Base-by-base conservation (phyloP, 1,140 invertebrate genomes). In the Heliconius hewitsoni region DNA sequence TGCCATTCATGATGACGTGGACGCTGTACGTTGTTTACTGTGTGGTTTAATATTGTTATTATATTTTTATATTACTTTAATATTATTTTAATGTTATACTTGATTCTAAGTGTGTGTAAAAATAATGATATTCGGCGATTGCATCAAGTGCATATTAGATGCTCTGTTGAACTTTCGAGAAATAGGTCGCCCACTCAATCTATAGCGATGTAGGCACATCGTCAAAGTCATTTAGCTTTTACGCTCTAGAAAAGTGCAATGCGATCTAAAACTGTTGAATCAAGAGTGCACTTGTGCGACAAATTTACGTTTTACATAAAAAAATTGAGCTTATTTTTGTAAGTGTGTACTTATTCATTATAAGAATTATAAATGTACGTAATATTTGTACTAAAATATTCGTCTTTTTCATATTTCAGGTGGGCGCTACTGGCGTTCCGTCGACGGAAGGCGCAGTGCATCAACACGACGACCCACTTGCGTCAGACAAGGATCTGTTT, bases 401-500 rank as follows among this genome's bases (percentile, higher is more conserved):
- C 1, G 13, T 66, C 11, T 13, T 30, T 66, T 30, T 66, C 23
- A 9, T 30, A 84, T 93, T 94, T 71, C 91, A 94, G 91, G 90
- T 91, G 86, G 86, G 83, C 75, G 89, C 84, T 81, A 85, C 82
- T 81, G 85, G 84, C 78, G 85, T 87, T 71, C 81, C 86, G 73
- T 82, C 89, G 73, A 89, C 90, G 81, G 86, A 89, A 81, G 83
- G 87, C 74, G 77, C 85, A 82, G 81, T 84, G n/a, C 87, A 85
- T 77, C 91, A 90, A 76, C 87, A 90, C 84, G 91, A 91, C 89
- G 87, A 84, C 52, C 87, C 87, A 27, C 84, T 86, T 74, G 83
- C 85, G 5, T 82, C 84, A 18, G 88, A 90, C 83, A 86, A 81
- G 79, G 92, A 94, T 79, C 85, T 93, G 74, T 94, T 92, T 89